These are phyloP conservation scores for Dissostichus mawsoni DNA, from an alignment of 2,113 vertebrate genomes.

Conservation along the genomic window DNA sequence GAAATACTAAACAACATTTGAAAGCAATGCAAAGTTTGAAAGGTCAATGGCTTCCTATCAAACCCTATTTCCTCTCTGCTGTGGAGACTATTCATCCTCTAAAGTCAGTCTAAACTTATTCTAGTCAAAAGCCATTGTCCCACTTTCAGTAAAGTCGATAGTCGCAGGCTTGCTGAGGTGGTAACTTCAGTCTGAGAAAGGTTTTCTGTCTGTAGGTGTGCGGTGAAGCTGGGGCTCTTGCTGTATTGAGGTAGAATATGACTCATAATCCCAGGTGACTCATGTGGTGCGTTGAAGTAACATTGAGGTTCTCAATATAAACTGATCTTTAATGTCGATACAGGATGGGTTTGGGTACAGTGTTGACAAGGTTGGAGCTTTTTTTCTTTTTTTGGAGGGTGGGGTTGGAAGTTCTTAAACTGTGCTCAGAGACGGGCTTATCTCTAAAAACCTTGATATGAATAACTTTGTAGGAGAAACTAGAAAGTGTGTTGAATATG, in stretches of 20 bases:
- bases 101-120: conserved; percentile 26
- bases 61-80: neutral
- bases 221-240: conserved; percentile 51
- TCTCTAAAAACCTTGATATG: conserved; percentile 59
- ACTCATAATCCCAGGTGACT: conserved; percentile 76
- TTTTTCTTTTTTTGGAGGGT: conserved; percentile 7
- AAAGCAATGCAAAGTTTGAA: conserved; percentile 14
- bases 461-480: conserved; percentile 50
- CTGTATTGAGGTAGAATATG: conserved; percentile 65
- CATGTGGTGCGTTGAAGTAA: conserved; percentile 69
- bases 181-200: conserved; percentile 65
- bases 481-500: conserved; percentile 63
- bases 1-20: neutral
- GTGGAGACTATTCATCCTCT: conserved; percentile 10
- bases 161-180: conserved; percentile 38
- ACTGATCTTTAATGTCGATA: conserved; percentile 54
- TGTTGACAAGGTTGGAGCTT: conserved; percentile 38
- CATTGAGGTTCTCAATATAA: conserved; percentile 48
- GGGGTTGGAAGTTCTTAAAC: conserved; percentile 18
- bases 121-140: conserved; percentile 54
- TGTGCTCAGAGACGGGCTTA: conserved; percentile 38
- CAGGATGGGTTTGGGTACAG: conserved; percentile 22
- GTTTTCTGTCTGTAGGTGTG: conserved; percentile 76
- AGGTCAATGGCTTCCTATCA: conserved; percentile 27
- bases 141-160: conserved; percentile 54